Base-by-base conservation (phyloP, 2,888 invertebrate genomes). In the Morpho helenor region DNA sequence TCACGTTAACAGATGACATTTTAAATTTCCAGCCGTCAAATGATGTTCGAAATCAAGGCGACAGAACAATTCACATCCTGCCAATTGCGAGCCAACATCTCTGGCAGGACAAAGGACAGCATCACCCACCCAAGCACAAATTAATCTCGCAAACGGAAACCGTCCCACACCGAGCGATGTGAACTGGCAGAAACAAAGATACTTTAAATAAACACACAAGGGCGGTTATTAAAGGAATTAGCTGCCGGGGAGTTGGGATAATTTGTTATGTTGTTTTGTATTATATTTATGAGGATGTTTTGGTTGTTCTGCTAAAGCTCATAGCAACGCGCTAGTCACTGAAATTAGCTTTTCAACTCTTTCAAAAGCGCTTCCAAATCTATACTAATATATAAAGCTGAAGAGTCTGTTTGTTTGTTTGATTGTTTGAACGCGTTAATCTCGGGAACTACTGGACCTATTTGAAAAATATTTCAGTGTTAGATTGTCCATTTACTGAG, bases 171-270 rank as follows among this genome's bases (percentile, higher is more conserved):
- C 8, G 49, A n/a, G 16, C 5, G 31, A 3, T 9, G 8, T n/a
- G 9, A n/a, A n/a, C 9, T 7, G 42, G 8, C 45, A 16, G 52
- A 52, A 52, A 52, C 52, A 52, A 52, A 52, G 45, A 45, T 39
- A 9, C 43, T 52, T 43, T 52, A 52, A 52, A 52, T 52, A 52
- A 45, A 52, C 45, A 52, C 42, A 16, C 51, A 44, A 51, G 43
- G 43, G 43, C 51, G n/a, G 43, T 9, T 51, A 51, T 50, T 41
- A 50, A 41, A 50, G 49, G 40, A 49, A 49, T 10, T 39, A 2
- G n/a, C 16, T 8, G 7, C 31, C 3, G 8, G 44, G 31, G 44
- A n/a, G 22, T 51, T 7, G 51, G 9, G 23, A n/a, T 7, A 7
- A 23, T 31, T 10, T 8, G 31, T 23, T 44, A 44, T 31, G 31